Evolutionary conservation across 2,797 vertebrate species (phyloP), one percentile per base, ranked within the genome.

Genomic region (Spinibarbus caldwelli): DNA sequence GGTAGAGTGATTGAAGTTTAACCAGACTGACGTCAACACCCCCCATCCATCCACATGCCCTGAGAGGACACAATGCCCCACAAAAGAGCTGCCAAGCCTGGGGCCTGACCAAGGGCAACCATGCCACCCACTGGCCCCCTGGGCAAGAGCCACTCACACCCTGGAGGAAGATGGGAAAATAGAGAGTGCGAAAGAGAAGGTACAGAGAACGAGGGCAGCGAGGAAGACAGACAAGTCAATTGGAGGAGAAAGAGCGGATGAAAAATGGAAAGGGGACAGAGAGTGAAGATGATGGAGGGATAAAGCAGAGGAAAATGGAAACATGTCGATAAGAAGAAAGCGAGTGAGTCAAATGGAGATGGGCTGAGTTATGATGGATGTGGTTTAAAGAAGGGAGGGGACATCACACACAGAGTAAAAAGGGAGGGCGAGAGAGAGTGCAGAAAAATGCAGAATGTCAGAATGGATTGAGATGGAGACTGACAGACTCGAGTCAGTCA

Each of bases 281-380:
- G 92, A 90, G 91, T 91, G 93, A 94, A 94, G 93, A 92, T 94
- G 94, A 95, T 93, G 93, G 93, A 95, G 93, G 66, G 91, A 91
- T 92, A 93, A 90, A 77, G 92, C 92, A 93, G 75, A 91, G 91
- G 94, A 94, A 94, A 94, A 94, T 95, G 94, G 94, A 95, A 95
- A 94, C 93, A 94, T 94, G 94, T 95, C 94, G 92, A 95, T 95
- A 94, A 93, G 92, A 93, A 92, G 89, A 90, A 91, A 90, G 88
- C 87, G 90, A 94, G 91, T 86, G 91, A 93, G 93, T 89, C 89
- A 93, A 93, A 93, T 94, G 92, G 92, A 93, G 93, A 94, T 94
- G 85, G 83, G 86, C 80, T 90, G 90, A 91, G 92, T 92, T 85
- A 91, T 95, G 95, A 95, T 95, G 93, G 93, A 95, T 95, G 92